phyloP scores from a whole-genome alignment of 1,140 invertebrate species.

The Caerostris extrusa region DNA sequence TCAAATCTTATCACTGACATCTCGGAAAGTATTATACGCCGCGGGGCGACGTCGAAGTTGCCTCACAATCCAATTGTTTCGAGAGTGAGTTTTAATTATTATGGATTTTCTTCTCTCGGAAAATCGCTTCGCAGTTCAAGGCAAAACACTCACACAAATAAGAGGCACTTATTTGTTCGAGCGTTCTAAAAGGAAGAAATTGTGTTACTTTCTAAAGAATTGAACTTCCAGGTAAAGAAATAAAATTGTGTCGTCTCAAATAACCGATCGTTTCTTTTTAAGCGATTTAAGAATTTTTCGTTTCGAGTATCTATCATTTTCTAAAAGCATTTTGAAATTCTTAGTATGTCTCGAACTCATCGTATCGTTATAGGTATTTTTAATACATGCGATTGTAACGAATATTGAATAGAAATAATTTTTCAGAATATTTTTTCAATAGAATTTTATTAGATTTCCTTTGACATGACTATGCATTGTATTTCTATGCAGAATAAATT shows the following conservation, averaged over 20 bases:
- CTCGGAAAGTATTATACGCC: neutral
- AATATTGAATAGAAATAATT: no score
- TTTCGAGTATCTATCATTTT: no score
- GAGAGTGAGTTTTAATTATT: neutral
- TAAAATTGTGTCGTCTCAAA: neutral
- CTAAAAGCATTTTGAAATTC: no score
- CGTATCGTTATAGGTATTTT: no score
- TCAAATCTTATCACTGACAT: neutral
- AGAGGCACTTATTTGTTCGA: constrained; percentile 7
- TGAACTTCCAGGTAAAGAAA: neutral
- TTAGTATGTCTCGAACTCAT: no score
- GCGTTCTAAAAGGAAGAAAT: neutral
- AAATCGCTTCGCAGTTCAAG: neutral
- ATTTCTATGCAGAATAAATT: no score
- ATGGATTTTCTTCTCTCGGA: neutral
- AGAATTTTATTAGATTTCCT: no score
- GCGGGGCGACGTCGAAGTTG: neutral
- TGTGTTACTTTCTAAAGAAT: neutral
- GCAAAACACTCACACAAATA: neutral
- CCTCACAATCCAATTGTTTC: neutral
- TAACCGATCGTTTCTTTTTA: no score
- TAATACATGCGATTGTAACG: no score
- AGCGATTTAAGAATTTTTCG: no score
- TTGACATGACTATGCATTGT: no score
- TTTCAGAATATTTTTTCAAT: no score